phyloP scores from a whole-genome alignment of 2,797 vertebrate species.

The Orientallactaga sibirica region DNA sequence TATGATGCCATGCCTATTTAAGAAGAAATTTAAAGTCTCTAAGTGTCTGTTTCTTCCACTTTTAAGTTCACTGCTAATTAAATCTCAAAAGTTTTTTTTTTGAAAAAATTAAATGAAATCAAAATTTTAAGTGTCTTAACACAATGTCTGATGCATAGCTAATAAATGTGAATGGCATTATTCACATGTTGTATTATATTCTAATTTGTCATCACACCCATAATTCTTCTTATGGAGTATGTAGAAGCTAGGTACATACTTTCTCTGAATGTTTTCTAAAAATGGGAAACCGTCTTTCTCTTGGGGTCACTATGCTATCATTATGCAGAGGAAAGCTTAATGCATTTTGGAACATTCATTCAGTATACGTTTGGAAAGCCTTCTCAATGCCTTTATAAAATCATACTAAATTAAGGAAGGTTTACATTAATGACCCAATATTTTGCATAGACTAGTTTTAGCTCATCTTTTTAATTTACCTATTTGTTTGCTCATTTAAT shows the following conservation, averaged over 20 bases:
- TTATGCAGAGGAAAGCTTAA: background rate
- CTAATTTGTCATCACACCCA: background rate
- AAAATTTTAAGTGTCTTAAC: background rate
- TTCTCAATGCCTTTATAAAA: background rate
- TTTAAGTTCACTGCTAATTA: background rate
- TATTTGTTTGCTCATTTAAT: background rate
- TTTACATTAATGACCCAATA: background rate
- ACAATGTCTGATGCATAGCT: background rate
- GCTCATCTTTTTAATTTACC: background rate
- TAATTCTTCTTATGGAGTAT: background rate
- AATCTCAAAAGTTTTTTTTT: background rate
- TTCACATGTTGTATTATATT: background rate
- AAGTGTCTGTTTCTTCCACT: background rate
- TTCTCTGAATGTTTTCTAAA: constrained; percentile 3
- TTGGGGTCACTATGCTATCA: background rate
- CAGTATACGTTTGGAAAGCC: background rate
- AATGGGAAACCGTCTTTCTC: background rate
- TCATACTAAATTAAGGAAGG: background rate
- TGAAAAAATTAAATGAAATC: constrained; percentile 11
- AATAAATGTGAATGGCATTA: background rate
- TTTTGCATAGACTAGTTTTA: background rate
- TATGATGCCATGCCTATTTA: background rate
- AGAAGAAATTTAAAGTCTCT: background rate
- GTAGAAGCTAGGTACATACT: background rate
- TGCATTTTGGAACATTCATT: background rate